These are phyloP conservation scores for Pogonophryne albipinna DNA, from an alignment of 2,797 vertebrate genomes.

Conservation along the genomic window DNA sequence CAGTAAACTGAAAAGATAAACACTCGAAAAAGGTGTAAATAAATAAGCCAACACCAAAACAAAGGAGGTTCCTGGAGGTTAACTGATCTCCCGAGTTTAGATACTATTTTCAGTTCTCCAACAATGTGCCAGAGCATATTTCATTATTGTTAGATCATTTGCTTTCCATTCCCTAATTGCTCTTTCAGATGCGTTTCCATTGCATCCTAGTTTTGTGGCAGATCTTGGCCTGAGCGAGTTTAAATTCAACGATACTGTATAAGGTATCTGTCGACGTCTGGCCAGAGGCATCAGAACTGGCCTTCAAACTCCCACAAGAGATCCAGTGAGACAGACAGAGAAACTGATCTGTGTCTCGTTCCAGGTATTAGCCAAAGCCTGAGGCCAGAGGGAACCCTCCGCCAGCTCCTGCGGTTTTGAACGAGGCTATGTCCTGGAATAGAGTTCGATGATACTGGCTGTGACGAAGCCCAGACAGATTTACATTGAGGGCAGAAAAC, in stretches of 20 bases:
- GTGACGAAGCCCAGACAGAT: constrained; percentile 57
- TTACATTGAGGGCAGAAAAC: constrained; percentile 53
- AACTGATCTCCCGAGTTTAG: constrained; percentile 7
- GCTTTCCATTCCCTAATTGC: constrained; percentile 37
- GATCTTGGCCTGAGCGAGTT: constrained; percentile 37
- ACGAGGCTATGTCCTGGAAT: constrained; percentile 64
- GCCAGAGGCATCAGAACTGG: constrained; percentile 55
- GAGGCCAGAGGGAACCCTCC: constrained; percentile 64
- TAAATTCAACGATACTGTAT: constrained; percentile 45
- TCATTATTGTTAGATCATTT: constrained; percentile 49
- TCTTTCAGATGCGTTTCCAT: constrained; percentile 43
- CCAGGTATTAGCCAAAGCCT: constrained; percentile 69
- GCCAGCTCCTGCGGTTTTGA: constrained; percentile 74
- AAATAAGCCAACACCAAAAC: not conserved
- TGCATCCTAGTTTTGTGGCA: constrained; percentile 51
- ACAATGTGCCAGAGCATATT: constrained; percentile 16
- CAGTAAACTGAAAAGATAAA: too few relatives aligned
- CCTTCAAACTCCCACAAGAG: constrained; percentile 59
- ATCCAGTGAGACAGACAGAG: constrained; percentile 57
- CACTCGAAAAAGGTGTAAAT: too few relatives aligned
- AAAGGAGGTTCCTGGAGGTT: not conserved
- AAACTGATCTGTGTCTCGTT: constrained; percentile 59
- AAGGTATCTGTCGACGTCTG: constrained; percentile 35
- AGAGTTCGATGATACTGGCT: constrained; percentile 44
- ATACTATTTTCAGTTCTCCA: constrained; percentile 6